phyloP scores from a whole-genome alignment of 92 coral and sea anemone species.

The Phenganax stokvisi region DNA sequence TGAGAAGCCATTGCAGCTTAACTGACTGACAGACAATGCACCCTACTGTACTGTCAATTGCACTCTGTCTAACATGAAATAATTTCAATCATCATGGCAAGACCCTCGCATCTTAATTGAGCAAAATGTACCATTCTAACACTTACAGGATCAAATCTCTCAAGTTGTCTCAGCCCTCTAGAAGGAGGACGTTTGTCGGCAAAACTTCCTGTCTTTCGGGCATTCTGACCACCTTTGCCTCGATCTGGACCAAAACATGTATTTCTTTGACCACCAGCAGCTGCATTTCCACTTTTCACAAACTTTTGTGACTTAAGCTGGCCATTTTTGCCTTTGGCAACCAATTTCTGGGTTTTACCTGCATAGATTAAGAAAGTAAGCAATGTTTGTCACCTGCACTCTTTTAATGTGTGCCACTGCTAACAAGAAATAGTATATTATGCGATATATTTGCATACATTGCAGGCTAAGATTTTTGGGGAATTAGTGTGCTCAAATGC shows the following conservation, averaged over 20 bases:
- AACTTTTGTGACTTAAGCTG: slow-evolving; percentile 23
- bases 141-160: slow-evolving; percentile 18
- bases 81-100: no score
- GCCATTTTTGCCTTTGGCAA: slow-evolving; percentile 22
- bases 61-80: no score
- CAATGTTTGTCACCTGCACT: background rate
- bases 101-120: no score
- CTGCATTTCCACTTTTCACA: slow-evolving; percentile 1
- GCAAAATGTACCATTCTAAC: background rate
- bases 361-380: background rate
- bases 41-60: no score
- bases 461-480: no score
- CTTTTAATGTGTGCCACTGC: no score
- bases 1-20: no score
- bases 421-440: no score
- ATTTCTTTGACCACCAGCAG: background rate
- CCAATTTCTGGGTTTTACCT: slow-evolving; percentile 26
- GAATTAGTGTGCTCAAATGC: no score
- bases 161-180: slow-evolving; percentile 41
- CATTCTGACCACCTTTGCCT: slow-evolving; percentile 32
- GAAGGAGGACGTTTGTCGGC: slow-evolving; percentile 69
- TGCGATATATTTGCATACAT: no score
- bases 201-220: slow-evolving; percentile 56
- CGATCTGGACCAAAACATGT: background rate
- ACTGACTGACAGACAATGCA: no score